Conservation (phyloP, 1,140 invertebrate genomes). For the Drosophila ogumai region DNA sequence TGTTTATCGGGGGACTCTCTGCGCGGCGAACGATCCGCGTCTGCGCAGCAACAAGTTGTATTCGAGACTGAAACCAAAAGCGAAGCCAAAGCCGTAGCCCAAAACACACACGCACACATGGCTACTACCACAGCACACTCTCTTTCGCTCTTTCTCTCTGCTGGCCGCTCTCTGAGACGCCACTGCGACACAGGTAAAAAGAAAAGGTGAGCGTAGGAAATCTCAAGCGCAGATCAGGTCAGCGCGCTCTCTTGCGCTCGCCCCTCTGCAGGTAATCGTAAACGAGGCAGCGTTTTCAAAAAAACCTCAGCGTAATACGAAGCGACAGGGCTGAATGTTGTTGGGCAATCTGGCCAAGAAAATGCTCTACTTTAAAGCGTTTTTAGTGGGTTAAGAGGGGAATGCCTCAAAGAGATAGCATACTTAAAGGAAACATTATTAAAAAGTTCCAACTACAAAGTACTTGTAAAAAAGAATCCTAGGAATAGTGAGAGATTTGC, state of each 20-base stretch:
- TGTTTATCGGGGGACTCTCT: constrained; percentile 4
- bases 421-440: background rate
- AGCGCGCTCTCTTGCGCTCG: constrained; percentile 25
- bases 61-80: constrained; percentile 71
- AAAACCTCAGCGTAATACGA: constrained; percentile 60
- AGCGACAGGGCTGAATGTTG: constrained; percentile 19
- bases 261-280: constrained; percentile 48
- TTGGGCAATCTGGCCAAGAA: constrained; percentile 18
- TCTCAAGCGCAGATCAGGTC: constrained; percentile 74
- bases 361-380: constrained; percentile 36
- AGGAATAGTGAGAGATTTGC: rapidly evolving
- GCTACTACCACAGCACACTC: background rate
- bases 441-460: too few species aligned
- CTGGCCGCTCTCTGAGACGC: background rate
- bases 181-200: constrained; percentile 60
- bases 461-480: background rate
- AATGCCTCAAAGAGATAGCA: background rate
- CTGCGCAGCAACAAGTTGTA: constrained; percentile 81
- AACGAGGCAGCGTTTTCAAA: constrained; percentile 44
- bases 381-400: background rate
- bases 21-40: constrained; percentile 55
- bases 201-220: constrained; percentile 64
- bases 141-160: background rate
- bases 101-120: constrained; percentile 27
- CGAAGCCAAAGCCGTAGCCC: constrained; percentile 35